Percentiles rank a stretch among this genome's conserved stretches.
Conservation (phyloP, 2,888 invertebrate genomes). For the Xestia c-nigrum region DNA sequence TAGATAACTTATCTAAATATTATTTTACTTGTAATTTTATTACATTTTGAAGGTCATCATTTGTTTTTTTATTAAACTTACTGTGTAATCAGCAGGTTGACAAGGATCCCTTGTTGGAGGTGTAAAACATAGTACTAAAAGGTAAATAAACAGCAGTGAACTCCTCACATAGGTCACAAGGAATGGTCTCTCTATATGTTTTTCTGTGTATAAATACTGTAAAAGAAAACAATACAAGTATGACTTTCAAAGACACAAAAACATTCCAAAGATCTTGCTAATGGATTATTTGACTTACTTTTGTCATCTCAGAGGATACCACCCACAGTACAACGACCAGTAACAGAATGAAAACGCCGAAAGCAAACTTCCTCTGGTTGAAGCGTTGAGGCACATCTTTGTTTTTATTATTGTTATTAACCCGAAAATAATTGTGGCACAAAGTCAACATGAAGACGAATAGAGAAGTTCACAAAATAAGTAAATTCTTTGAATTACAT, state of each 20-base stretch:
- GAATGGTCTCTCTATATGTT: constrained; percentile 97
- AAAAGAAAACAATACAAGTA: constrained; percentile 77
- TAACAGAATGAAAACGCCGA: constrained; percentile 96
- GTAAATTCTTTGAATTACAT: constrained; percentile 62
- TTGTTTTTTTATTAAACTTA: constrained; percentile 80
- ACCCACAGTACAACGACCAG: constrained; percentile 99
- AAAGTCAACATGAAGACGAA: constrained; percentile 87
- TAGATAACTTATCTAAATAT: background rate
- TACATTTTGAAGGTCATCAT: constrained; percentile 1
- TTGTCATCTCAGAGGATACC: constrained; percentile 97
- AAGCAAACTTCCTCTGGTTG: constrained; percentile 91
- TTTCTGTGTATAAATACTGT: constrained; percentile 96
- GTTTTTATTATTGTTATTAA: constrained; percentile 82
- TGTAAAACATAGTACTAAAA: constrained; percentile 96
- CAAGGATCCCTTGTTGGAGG: constrained; percentile 97
- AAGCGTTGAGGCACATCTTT: constrained; percentile 82
- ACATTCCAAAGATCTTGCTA: background rate
- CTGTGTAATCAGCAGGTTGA: constrained; percentile 93
- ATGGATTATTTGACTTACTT: constrained; percentile 91
- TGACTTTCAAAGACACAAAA: background rate
- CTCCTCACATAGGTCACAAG: constrained; percentile 99
- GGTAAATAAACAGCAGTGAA: constrained; percentile 97
- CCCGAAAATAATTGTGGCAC: constrained; percentile 88
- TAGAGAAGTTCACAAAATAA: constrained; percentile 56
- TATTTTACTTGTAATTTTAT: background rate